These are phyloP conservation scores for Globicephala melas DNA, from an alignment of 2,113 vertebrate species.

Conservation along the genomic window DNA sequence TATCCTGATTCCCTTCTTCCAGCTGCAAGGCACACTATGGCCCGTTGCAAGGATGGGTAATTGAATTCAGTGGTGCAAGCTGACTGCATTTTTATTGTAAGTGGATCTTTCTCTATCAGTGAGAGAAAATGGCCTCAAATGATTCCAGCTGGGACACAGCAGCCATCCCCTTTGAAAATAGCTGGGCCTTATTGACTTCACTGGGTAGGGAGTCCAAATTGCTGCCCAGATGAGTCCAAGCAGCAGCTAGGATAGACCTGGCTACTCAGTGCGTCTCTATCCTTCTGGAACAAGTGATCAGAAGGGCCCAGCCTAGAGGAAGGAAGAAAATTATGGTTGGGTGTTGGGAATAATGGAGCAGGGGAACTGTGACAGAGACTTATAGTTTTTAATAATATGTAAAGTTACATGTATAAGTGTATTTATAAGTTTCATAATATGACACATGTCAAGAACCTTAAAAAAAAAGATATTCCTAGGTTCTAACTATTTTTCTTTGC, in stretches of 20 bases:
- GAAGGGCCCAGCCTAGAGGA: background rate
- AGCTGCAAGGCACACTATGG: background rate
- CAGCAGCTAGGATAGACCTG: background rate
- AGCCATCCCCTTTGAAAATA: slow-evolving; percentile 45
- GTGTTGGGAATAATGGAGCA: background rate
- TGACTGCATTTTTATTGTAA: slow-evolving; percentile 58
- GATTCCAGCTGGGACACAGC: slow-evolving; percentile 60
- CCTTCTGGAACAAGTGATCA: background rate
- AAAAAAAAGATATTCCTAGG: background rate
- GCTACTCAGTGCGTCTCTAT: background rate
- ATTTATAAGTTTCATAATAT: background rate
- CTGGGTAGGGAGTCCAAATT: slow-evolving; percentile 59
- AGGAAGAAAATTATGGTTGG: background rate
- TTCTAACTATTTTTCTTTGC: background rate
- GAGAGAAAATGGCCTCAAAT: slow-evolving; percentile 73
- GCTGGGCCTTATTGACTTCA: slow-evolving; percentile 64
- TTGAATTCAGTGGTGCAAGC: slow-evolving; percentile 60
- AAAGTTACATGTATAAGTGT: background rate
- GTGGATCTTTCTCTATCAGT: slow-evolving; percentile 55
- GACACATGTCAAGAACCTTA: background rate
- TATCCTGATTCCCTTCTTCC: background rate
- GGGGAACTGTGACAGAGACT: background rate
- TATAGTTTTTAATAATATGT: background rate
- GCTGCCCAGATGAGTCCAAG: slow-evolving; percentile 22
- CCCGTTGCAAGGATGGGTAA: slow-evolving; percentile 53